These are phyloP conservation scores for Troglohyphantes excavatus DNA, from an alignment of 2,888 invertebrate genomes.

Conservation along the genomic window DNA sequence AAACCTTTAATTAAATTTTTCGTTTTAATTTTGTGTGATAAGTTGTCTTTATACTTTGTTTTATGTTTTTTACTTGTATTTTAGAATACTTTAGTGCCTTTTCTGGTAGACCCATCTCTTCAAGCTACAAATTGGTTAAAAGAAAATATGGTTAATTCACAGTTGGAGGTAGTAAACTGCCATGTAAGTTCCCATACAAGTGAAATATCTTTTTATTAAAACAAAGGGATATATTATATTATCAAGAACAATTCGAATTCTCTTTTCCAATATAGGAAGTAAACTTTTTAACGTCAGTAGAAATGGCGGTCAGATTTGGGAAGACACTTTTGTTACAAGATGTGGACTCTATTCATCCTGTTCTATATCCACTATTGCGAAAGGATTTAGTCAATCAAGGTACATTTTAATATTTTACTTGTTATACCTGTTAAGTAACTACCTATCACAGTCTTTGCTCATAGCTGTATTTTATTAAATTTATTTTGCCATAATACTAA, in stretches of 20 bases:
- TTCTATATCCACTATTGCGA: constrained; percentile 86
- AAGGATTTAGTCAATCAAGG: constrained; percentile 86
- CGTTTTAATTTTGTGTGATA: no score
- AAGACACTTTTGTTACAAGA: constrained; percentile 94
- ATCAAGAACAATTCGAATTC: background rate
- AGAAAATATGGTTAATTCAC: constrained; percentile 86
- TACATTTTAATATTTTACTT: constrained; percentile 80
- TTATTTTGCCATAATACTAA: no score
- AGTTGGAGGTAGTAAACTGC: constrained; percentile 91
- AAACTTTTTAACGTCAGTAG: constrained; percentile 89
- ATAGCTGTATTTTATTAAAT: no score
- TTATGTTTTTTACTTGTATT: constrained; percentile 51
- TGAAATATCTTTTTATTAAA: background rate
- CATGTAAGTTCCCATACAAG: constrained; percentile 83
- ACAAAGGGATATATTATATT: background rate
- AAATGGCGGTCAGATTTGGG: constrained; percentile 92
- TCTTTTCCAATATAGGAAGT: constrained; percentile 83
- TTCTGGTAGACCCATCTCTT: constrained; percentile 94
- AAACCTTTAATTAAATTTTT: no score
- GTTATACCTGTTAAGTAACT: no score
- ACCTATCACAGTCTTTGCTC: no score
- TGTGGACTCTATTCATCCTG: constrained; percentile 86
- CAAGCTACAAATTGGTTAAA: constrained; percentile 92
- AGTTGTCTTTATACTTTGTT: no score
- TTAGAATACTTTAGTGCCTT: constrained; percentile 86